Evolutionary conservation across 2,113 vertebrate genomes (phyloP).

Genomic region (Psittacara wagleri): DNA sequence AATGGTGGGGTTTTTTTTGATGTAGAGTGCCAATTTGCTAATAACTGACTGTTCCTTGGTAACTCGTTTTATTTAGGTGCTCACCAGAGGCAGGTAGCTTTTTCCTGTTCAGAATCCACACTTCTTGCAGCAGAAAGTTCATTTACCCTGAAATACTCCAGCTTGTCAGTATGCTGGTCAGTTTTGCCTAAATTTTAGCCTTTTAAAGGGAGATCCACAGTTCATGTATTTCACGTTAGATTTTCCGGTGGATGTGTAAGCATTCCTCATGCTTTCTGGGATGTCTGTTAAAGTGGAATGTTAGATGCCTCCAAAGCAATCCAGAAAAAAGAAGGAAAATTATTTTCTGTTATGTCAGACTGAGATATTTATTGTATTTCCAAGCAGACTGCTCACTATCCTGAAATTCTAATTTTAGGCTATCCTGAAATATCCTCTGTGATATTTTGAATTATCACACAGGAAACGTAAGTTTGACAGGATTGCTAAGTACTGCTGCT

Average conservation of each 20-base stretch:
- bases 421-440: too few species aligned
- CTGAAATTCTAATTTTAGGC: background rate
- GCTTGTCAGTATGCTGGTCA: background rate
- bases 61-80: background rate
- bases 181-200: background rate
- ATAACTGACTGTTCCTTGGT: accelerated
- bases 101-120: background rate
- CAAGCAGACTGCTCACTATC: background rate
- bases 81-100: background rate
- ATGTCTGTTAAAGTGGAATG: background rate
- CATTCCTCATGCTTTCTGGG: background rate
- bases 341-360: background rate
- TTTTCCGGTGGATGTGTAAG: background rate
- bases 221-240: background rate
- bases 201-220: background rate
- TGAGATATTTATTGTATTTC: background rate
- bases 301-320: background rate
- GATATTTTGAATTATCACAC: background rate
- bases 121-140: background rate
- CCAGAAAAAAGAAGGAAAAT: background rate
- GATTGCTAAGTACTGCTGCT: background rate
- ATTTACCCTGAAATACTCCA: background rate
- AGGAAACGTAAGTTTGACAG: background rate
- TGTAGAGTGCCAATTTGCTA: background rate
- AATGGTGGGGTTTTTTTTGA: accelerated